Percentiles rank a stretch among this genome's conserved stretches.
Conservation (phyloP, 2,888 invertebrate genomes). For the Mythimna pallens region DNA sequence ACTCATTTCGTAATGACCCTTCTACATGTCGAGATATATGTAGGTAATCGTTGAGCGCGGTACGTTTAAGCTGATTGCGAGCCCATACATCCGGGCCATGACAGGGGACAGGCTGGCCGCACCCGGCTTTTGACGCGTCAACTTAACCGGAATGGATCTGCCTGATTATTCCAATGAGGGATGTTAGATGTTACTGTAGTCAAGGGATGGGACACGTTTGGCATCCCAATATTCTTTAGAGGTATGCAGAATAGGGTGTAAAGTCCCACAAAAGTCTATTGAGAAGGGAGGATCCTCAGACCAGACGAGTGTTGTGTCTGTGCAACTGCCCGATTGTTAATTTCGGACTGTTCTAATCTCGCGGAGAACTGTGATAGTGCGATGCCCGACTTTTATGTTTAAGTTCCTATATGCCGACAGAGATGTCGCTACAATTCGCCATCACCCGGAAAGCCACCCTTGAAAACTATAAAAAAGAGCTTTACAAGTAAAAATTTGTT, state of each 20-base stretch:
- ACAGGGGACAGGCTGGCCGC: constrained; percentile 49
- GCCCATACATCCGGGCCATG: constrained; percentile 56
- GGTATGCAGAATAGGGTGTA: too few species aligned
- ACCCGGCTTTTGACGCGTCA: constrained; percentile 57
- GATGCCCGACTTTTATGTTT: too few species aligned
- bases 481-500: constrained; percentile 5
- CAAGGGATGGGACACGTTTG: constrained; percentile 18
- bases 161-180: constrained; percentile 48
- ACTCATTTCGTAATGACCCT: constrained; percentile 41
- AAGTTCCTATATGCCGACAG: too few species aligned
- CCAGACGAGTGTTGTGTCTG: too few species aligned
- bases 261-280: too few species aligned
- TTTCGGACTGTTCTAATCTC: too few species aligned
- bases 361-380: too few species aligned
- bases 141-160: constrained; percentile 48
- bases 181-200: constrained; percentile 34
- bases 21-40: constrained; percentile 35
- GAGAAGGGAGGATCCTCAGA: too few species aligned
- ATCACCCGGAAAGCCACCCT: not conserved
- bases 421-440: not conserved
- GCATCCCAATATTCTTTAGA: constrained; percentile 1
- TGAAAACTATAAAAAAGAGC: not conserved
- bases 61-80: constrained; percentile 60
- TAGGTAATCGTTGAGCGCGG: constrained; percentile 24
- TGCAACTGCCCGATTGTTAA: too few species aligned